phyloP scores from a whole-genome alignment of 2,113 vertebrate genomes.

The Lasiurus cinereus region DNA sequence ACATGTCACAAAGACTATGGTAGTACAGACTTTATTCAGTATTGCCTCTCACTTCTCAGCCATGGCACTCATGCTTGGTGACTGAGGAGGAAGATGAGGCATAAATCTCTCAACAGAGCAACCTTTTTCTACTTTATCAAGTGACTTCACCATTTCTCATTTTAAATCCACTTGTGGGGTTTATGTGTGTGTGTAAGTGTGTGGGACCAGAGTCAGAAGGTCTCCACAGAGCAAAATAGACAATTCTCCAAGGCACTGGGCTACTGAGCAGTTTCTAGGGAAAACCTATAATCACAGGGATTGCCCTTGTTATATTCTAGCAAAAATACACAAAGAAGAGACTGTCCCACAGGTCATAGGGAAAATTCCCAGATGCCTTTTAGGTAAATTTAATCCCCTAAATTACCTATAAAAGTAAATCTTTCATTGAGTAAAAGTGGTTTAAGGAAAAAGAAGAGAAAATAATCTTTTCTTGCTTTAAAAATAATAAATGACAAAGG shows the following conservation, averaged over 20 bases:
- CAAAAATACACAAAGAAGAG: not conserved
- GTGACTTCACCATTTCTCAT: constrained; percentile 30
- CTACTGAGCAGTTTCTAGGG: not conserved
- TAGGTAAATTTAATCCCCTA: not conserved
- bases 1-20: not conserved
- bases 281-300: not conserved
- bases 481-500: not conserved
- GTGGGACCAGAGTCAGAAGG: not conserved
- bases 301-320: not conserved
- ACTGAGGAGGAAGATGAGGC: not conserved
- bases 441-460: not conserved
- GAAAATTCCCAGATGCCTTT: not conserved
- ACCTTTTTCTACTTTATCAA: not conserved
- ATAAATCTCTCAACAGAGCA: not conserved
- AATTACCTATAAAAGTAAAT: constrained; percentile 3
- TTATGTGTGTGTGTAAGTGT: not conserved
- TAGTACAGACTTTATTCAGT: not conserved
- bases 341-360: not conserved
- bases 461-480: not conserved
- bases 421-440: constrained; percentile 2
- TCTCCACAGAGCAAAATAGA: not conserved
- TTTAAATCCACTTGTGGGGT: not conserved
- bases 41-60: not conserved
- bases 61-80: not conserved
- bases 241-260: not conserved